Evolutionary conservation across 2,797 vertebrate genomes (phyloP).

Genomic region (Pseudochromis fuscus): DNA sequence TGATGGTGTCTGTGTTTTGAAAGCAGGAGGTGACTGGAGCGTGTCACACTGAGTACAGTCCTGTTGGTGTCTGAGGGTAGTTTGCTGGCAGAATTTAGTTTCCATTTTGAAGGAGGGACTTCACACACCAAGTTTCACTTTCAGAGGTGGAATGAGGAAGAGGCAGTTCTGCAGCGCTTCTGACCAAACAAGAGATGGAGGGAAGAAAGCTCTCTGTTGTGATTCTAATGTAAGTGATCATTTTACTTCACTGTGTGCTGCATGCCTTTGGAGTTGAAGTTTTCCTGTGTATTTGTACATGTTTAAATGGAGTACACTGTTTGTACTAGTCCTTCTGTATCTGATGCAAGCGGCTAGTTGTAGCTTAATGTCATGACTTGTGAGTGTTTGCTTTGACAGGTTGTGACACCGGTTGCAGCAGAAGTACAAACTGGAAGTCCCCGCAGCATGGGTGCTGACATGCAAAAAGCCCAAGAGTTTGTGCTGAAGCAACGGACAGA

Average conservation of each 20-base stretch:
- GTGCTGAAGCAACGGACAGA: conserved; percentile 83
- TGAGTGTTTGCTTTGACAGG: conserved; percentile 4
- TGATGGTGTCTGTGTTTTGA: background rate
- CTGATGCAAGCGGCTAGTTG: background rate
- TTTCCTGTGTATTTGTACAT: conserved; percentile 4
- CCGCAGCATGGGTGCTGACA: conserved; percentile 37
- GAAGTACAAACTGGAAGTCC: background rate
- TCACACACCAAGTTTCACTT: conserved; percentile 47
- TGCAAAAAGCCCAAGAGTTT: conserved; percentile 73
- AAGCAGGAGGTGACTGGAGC: background rate
- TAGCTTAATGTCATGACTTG: conserved; percentile 4
- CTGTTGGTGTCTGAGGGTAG: background rate
- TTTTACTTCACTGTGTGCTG: background rate
- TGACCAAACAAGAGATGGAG: conserved; percentile 22
- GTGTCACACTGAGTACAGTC: background rate
- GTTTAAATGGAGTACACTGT: background rate
- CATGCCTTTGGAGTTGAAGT: background rate
- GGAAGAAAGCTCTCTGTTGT: conserved; percentile 8
- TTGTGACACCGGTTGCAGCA: conserved; percentile 9
- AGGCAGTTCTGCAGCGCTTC: background rate
- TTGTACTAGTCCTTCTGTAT: too few relatives aligned
- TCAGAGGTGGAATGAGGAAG: conserved; percentile 71
- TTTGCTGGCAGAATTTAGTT: background rate
- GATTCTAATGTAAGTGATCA: conserved; percentile 26
- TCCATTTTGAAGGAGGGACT: background rate